phyloP scores from a whole-genome alignment of 2,797 vertebrate species.

The Danio albolineatus region DNA sequence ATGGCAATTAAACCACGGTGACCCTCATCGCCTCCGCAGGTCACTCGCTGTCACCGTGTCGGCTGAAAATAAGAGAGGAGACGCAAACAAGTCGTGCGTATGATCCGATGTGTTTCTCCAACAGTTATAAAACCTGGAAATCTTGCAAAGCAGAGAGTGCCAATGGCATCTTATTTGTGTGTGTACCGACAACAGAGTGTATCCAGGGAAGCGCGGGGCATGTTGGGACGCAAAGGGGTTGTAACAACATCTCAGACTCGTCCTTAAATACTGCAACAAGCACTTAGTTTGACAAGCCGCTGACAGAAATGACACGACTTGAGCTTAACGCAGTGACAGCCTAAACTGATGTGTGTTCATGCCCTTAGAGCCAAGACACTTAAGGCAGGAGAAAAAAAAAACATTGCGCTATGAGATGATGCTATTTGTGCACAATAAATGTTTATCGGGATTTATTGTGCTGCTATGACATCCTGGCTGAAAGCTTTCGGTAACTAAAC shows the following conservation, averaged over 20 bases:
- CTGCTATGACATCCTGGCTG: constrained; percentile 47
- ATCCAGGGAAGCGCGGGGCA: constrained; percentile 54
- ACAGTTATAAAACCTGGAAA: constrained; percentile 17
- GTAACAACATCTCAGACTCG: constrained; percentile 40
- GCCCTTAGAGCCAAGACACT: constrained; percentile 26
- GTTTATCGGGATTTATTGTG: constrained; percentile 47
- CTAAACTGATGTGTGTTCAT: constrained; percentile 41
- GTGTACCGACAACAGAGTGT: constrained; percentile 54
- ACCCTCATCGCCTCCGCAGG: constrained; percentile 49
- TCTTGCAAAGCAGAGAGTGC: background rate
- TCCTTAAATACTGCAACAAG: constrained; percentile 56
- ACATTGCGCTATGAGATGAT: background rate
- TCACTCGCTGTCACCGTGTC: constrained; percentile 49
- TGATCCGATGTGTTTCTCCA: constrained; percentile 30
- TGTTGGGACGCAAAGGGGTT: constrained; percentile 47
- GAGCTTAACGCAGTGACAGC: constrained; percentile 46
- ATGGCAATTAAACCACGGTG: constrained; percentile 63
- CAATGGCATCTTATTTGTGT: constrained; percentile 33
- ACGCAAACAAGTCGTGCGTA: constrained; percentile 28
- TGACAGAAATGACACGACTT: constrained; percentile 48
- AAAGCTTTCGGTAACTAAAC: constrained; percentile 20
- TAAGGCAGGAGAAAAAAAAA: constrained; percentile 2
- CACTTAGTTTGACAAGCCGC: constrained; percentile 51
- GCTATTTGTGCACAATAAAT: constrained; percentile 43
- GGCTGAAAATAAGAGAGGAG: constrained; percentile 37